Conservation (phyloP, 2,113 vertebrate species). For the Monopterus albus region DNA sequence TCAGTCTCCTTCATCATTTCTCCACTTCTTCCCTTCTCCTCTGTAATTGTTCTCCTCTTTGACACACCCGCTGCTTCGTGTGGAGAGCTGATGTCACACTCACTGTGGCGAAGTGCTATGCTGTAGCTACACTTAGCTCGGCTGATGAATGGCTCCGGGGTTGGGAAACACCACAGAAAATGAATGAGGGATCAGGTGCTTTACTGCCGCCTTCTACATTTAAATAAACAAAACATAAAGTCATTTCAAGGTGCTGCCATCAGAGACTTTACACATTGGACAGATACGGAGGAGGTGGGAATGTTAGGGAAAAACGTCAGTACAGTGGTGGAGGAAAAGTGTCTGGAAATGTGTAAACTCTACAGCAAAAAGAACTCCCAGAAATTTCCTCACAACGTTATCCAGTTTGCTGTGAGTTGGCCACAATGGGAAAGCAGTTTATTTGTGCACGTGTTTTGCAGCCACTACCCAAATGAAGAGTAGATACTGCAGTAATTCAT, state of each 20-base stretch:
- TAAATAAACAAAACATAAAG: constrained; percentile 83
- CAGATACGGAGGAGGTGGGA: constrained; percentile 17
- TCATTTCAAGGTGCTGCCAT: constrained; percentile 52
- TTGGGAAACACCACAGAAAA: constrained; percentile 61
- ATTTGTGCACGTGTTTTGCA: constrained; percentile 28
- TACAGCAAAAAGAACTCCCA: constrained; percentile 26
- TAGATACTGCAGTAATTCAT: constrained; percentile 41
- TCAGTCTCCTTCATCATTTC: constrained; percentile 23
- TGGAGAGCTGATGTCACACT: constrained; percentile 61
- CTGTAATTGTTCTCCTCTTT: constrained; percentile 79
- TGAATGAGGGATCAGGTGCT: constrained; percentile 58
- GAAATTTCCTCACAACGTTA: constrained; percentile 33
- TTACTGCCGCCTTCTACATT: constrained; percentile 44
- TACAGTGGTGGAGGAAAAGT: constrained; percentile 22
- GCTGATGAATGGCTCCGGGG: constrained; percentile 66
- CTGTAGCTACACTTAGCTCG: constrained; percentile 53
- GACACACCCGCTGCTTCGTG: constrained; percentile 79
- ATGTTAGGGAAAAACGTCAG: constrained; percentile 7
- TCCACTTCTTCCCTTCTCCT: constrained; percentile 51
- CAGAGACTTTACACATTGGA: constrained; percentile 52
- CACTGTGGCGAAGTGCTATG: constrained; percentile 64
- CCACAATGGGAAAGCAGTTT: constrained; percentile 32
- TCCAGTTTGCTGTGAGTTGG: constrained; percentile 52
- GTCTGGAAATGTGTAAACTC: constrained; percentile 42
- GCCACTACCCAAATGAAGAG: constrained; percentile 19